phyloP scores from a whole-genome alignment of 2,888 invertebrate genomes.

The Ichneumon xanthorius region DNA sequence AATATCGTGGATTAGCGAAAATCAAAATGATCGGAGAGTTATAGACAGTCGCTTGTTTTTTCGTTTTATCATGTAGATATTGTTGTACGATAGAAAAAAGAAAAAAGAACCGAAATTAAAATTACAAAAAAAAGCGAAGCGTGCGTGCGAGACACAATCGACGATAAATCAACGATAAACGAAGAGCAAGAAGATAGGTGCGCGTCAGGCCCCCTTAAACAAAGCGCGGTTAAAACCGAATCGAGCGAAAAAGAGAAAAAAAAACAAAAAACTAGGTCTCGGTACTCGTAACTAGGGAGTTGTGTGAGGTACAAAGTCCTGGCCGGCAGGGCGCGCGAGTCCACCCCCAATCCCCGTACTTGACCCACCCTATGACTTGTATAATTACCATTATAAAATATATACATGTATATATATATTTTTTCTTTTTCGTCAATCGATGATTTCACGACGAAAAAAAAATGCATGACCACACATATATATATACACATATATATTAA shows the following conservation, averaged over 20 bases:
- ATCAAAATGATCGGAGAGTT: slow-evolving; percentile 55
- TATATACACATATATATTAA: slow-evolving; percentile 20
- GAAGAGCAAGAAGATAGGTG: slow-evolving; percentile 11
- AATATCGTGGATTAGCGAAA: slow-evolving; percentile 41
- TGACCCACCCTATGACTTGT: slow-evolving; percentile 76
- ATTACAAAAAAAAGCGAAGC: not conserved
- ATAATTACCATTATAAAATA: slow-evolving; percentile 42
- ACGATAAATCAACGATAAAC: not conserved
- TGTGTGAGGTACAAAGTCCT: slow-evolving; percentile 85
- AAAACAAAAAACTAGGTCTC: slow-evolving; percentile 81
- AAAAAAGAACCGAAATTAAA: slow-evolving; percentile 27
- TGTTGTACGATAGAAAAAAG: slow-evolving; percentile 53
- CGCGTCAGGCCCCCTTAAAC: slow-evolving; percentile 47
- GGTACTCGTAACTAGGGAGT: slow-evolving; percentile 85
- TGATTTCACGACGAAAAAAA: slow-evolving; percentile 11
- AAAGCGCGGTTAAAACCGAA: slow-evolving; percentile 51
- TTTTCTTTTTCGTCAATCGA: slow-evolving; percentile 25
- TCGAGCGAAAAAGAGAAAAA: slow-evolving; percentile 41
- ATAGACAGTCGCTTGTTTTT: slow-evolving; percentile 50
- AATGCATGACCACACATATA: slow-evolving; percentile 53
- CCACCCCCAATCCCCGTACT: slow-evolving; percentile 84
- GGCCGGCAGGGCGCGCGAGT: slow-evolving; percentile 85
- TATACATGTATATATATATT: slow-evolving; percentile 24
- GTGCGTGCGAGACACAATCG: slow-evolving; percentile 12
- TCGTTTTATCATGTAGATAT: slow-evolving; percentile 61